Conservation (phyloP, 2,113 vertebrate species). For the Coracopsis vasa region DNA sequence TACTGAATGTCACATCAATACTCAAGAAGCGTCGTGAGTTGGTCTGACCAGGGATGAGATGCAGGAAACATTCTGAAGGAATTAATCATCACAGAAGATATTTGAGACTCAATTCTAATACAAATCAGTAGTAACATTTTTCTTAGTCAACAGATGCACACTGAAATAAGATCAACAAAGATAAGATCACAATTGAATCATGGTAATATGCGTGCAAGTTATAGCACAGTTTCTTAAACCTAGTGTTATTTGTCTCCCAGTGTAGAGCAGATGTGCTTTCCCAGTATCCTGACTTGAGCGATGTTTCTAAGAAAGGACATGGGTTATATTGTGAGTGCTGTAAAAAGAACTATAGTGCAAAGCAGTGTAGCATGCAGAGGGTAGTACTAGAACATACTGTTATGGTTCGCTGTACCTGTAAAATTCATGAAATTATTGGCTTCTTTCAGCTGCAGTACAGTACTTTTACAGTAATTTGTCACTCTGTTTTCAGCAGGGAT, state of each 20-base stretch:
- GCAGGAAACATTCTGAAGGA: background rate
- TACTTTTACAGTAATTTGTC: constrained; percentile 69
- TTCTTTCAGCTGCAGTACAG: constrained; percentile 65
- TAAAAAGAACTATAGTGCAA: constrained; percentile 56
- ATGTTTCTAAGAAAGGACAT: constrained; percentile 47
- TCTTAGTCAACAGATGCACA: background rate
- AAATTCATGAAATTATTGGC: constrained; percentile 70
- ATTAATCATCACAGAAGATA: constrained; percentile 11
- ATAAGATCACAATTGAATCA: background rate
- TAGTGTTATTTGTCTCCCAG: background rate
- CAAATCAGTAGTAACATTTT: background rate
- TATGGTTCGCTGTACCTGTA: constrained; percentile 70
- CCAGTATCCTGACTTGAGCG: constrained; percentile 24
- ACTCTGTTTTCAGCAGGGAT: constrained; percentile 67
- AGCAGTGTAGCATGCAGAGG: constrained; percentile 63
- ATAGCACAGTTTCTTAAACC: background rate
- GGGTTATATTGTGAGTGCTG: constrained; percentile 34
- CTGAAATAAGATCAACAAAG: background rate
- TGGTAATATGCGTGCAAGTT: background rate
- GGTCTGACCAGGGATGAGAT: background rate
- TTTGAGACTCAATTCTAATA: background rate
- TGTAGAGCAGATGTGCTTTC: constrained; percentile 20
- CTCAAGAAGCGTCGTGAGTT: background rate
- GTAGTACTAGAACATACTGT: constrained; percentile 68
- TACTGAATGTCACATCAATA: background rate